Evolutionary conservation across 2,888 invertebrate genomes (phyloP), one percentile per base, ranked within the genome.

Genomic region (Oscheius sp.): DNA sequence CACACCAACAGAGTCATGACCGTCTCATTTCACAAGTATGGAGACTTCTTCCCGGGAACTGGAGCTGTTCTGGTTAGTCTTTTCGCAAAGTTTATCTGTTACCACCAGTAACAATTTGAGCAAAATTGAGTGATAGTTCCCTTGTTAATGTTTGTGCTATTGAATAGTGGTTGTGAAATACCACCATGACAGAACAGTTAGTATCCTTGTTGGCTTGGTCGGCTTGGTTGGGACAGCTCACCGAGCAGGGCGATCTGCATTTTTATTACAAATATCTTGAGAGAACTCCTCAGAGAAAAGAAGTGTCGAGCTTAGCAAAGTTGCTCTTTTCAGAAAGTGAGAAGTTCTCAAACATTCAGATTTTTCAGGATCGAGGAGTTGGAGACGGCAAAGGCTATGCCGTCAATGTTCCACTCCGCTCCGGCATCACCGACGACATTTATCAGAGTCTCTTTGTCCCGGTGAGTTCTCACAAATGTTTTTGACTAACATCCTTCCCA

Each of bases 1-100:
- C 96, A 96, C 2, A 99, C 99, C 0, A 99, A 99, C 90, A 92
- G 99, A 84, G 99, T 99, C 0, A 99, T 99, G 99, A 99, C 99
- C 0, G 96, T 96, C 0, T 96, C 96, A 10, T 99, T 99, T 90
- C 99, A 99, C 90, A 99, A 99, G 90, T 99, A 99, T 90, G 99
- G 99, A 70, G 96, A 99, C 91, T 99, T 98, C 90, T 99, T 99
- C 90, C 99, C 99, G 29, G 97, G 97, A 60, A 98, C 96, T 73
- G 96, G 95, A 89, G 92, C 93, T 89, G 89, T 93, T 51, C 90
- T 92, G 87, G 83, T 84, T 2, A 62, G 62, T 42, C 57, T 21
- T 66, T 70, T 70, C 13, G 13, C 29, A 10, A 5, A 57, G 42
- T 70, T 57, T 47, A 2, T 51, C 13, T 33, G 9, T 21, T 21